A percentile compares a stretch with the other conserved stretches of the same genome.
phyloP scores from a whole-genome alignment of 1,140 invertebrate genomes.

The Leptinotarsa defecta region DNA sequence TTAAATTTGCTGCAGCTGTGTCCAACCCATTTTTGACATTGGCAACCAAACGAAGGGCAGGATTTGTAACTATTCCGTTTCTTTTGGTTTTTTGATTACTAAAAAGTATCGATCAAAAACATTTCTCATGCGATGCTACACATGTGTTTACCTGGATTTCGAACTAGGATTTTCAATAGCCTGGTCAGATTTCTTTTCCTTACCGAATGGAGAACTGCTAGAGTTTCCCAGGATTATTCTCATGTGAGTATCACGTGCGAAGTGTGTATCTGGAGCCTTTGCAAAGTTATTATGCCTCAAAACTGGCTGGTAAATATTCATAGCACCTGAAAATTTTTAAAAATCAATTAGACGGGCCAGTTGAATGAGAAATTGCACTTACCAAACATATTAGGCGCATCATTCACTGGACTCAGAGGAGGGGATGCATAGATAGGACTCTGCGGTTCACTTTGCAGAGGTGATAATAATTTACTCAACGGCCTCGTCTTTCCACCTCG shows the following conservation, averaged over 20 bases:
- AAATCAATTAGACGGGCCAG: neutral
- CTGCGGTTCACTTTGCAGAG: slow-evolving; percentile 75
- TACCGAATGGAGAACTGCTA: slow-evolving; percentile 51
- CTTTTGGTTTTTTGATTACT: slow-evolving; percentile 71
- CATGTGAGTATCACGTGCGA: slow-evolving; percentile 87
- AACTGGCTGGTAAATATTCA: slow-evolving; percentile 55
- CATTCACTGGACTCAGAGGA: slow-evolving; percentile 72
- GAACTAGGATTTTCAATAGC: slow-evolving; percentile 35
- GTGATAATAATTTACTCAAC: slow-evolving; percentile 67
- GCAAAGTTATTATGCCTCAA: slow-evolving; percentile 53
- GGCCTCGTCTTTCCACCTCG: slow-evolving; percentile 64
- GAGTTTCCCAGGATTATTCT: slow-evolving; percentile 80
- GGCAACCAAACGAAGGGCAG: slow-evolving; percentile 76
- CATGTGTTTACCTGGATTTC: slow-evolving; percentile 17
- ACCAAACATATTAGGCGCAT: slow-evolving; percentile 55
- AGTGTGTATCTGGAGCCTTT: slow-evolving; percentile 66
- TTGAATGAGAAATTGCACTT: slow-evolving; percentile 27
- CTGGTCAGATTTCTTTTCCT: slow-evolving; percentile 49
- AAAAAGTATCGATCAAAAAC: slow-evolving; percentile 30
- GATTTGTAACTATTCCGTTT: slow-evolving; percentile 91
- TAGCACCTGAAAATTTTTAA: slow-evolving; percentile 42
- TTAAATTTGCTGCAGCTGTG: slow-evolving; percentile 60
- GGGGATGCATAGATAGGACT: slow-evolving; percentile 78
- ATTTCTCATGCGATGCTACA: too few species aligned
- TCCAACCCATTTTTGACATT: slow-evolving; percentile 74